These are phyloP conservation scores for Pyrgus malvae DNA, from an alignment of 2,888 invertebrate species.

Conservation along the genomic window DNA sequence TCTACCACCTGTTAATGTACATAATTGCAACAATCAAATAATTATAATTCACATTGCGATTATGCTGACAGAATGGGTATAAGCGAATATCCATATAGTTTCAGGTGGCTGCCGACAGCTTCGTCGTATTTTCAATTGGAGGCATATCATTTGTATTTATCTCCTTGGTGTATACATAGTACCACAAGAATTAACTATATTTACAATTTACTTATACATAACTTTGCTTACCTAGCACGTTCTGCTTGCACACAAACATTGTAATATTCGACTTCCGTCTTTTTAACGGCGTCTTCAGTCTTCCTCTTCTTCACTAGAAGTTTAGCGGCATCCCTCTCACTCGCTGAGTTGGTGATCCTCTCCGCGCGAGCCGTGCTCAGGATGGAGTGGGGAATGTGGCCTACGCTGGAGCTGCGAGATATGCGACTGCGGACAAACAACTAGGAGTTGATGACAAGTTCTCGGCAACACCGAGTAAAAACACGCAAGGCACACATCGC, in stretches of 20 bases:
- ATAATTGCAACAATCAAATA: background rate
- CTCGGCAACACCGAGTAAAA: conserved; percentile 12
- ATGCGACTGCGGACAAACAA: conserved; percentile 59
- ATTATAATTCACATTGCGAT: too few species aligned
- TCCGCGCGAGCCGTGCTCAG: conserved; percentile 70
- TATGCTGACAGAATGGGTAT: too few species aligned
- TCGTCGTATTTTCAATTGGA: too few species aligned
- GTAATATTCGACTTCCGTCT: conserved; percentile 96
- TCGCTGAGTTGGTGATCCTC: conserved; percentile 54
- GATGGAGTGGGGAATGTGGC: conserved; percentile 80
- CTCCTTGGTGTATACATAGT: too few species aligned
- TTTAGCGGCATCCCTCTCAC: conserved; percentile 86
- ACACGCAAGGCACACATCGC: conserved; percentile 43
- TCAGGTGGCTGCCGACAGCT: too few species aligned
- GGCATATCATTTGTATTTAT: too few species aligned
- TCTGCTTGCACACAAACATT: conserved; percentile 95
- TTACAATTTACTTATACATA: background rate
- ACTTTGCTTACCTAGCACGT: conserved; percentile 85
- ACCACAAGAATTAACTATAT: too few species aligned
- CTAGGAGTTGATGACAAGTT: conserved; percentile 24
- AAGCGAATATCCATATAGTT: too few species aligned
- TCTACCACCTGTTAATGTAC: too few species aligned
- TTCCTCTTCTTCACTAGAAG: conserved; percentile 94
- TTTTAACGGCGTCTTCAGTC: conserved; percentile 94
- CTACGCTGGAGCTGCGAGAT: conserved; percentile 80